Evolutionary conservation across 2,888 invertebrate species (phyloP).

Genomic region (Lypha dubia): DNA sequence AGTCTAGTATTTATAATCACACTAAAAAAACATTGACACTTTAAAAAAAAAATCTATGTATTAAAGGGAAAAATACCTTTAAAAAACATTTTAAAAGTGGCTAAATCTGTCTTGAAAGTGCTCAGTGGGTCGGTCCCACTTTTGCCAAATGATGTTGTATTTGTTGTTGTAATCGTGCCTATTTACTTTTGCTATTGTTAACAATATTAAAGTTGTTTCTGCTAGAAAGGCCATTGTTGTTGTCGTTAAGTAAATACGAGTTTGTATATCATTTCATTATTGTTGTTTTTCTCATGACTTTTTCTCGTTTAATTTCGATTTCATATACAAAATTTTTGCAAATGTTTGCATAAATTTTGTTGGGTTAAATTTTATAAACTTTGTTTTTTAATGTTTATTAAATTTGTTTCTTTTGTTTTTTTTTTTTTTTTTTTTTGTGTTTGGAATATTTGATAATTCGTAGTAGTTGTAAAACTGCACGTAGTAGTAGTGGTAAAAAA

Average conservation of each 20-base stretch:
- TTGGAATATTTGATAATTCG: slow-evolving; percentile 26
- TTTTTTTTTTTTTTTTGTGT: slow-evolving; percentile 6
- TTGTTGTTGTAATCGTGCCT: too few relatives aligned
- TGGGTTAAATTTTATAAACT: slow-evolving; percentile 6
- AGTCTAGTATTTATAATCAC: too few relatives aligned
- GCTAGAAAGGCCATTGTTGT: slow-evolving; percentile 22
- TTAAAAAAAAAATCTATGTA: too few relatives aligned
- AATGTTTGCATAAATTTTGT: slow-evolving; percentile 51
- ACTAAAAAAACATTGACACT: too few relatives aligned
- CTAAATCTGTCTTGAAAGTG: too few relatives aligned
- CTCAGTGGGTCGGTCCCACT: too few relatives aligned
- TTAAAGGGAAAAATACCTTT: too few relatives aligned
- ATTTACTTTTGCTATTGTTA: neutral
- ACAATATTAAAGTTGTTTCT: neutral
- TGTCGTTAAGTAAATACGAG: slow-evolving; percentile 39
- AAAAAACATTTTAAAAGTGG: too few relatives aligned
- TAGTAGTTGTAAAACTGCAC: neutral
- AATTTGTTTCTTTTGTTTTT: neutral
- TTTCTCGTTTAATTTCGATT: slow-evolving; percentile 57
- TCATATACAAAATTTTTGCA: slow-evolving; percentile 64
- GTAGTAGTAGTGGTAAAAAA: neutral
- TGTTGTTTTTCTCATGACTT: slow-evolving; percentile 21
- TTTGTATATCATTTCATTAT: slow-evolving; percentile 44
- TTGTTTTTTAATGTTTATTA: slow-evolving; percentile 2
- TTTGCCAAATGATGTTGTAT: too few relatives aligned